Conservation (phyloP, 2,888 invertebrate genomes). For the Eutolmus rufibarbis region DNA sequence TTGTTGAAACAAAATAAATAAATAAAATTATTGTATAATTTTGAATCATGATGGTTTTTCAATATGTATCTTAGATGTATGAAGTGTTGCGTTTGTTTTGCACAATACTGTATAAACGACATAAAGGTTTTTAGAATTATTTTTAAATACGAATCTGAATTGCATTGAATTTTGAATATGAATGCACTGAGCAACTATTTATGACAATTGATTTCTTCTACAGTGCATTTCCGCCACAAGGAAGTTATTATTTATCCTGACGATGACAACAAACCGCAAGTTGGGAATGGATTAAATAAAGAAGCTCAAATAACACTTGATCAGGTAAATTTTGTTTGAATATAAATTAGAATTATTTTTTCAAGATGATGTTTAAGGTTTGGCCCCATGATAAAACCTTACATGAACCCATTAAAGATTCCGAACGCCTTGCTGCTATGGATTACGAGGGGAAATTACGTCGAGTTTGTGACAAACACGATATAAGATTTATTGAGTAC, state of each 20-base stretch:
- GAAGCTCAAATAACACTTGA: constrained; percentile 92
- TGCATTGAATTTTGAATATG: neutral
- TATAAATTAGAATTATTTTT: neutral
- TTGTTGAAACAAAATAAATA: too few species aligned
- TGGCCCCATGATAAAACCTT: constrained; percentile 92
- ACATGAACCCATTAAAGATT: constrained; percentile 79
- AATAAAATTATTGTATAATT: too few species aligned
- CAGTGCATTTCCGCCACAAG: constrained; percentile 90
- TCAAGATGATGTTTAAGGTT: constrained; percentile 46
- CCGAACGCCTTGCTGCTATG: constrained; percentile 77
- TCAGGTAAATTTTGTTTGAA: constrained; percentile 66
- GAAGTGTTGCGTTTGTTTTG: too few species aligned
- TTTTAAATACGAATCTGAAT: too few species aligned
- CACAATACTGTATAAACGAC: too few species aligned
- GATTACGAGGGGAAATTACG: constrained; percentile 87
- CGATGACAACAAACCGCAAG: constrained; percentile 83
- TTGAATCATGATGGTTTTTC: too few species aligned
- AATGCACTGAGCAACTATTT: neutral
- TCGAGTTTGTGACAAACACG: constrained; percentile 83
- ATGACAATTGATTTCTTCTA: neutral
- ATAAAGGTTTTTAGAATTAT: too few species aligned
- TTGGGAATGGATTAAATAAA: constrained; percentile 88
- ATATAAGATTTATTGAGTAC: constrained; percentile 92
- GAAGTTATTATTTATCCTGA: constrained; percentile 96
- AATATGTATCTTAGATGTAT: too few species aligned